These are phyloP conservation scores for Spea hammondii DNA, from an alignment of 2,797 vertebrate genomes.

Conservation along the genomic window DNA sequence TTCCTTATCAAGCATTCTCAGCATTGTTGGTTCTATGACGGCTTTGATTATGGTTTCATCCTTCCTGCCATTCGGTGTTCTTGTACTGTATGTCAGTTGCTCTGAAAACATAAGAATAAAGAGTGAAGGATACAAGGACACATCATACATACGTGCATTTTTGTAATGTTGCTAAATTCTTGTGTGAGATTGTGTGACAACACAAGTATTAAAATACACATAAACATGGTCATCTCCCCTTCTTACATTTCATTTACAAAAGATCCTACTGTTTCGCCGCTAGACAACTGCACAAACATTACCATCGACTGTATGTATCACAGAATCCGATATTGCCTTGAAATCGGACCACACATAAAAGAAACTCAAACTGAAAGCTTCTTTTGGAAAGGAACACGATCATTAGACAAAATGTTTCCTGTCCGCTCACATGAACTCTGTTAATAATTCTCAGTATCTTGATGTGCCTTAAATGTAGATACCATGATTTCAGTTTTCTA, in stretches of 20 bases:
- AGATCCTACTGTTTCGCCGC: background rate
- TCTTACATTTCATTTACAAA: slow-evolving; percentile 3
- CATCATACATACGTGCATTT: background rate
- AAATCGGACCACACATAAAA: background rate
- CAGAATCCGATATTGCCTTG: background rate
- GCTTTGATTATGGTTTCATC: too few species aligned
- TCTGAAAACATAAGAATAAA: too few species aligned
- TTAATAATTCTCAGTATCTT: too few species aligned
- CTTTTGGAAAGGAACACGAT: background rate
- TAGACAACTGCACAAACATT: slow-evolving; percentile 15
- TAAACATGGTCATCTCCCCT: slow-evolving; percentile 9
- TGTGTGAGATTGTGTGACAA: slow-evolving; percentile 20
- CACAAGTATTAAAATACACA: slow-evolving; percentile 4
- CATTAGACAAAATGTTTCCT: too few species aligned
- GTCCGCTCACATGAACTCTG: too few species aligned
- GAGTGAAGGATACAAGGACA: slow-evolving; percentile 10
- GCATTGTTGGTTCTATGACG: too few species aligned
- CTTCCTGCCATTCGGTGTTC: too few species aligned
- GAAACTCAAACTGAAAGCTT: too few species aligned
- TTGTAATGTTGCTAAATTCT: slow-evolving; percentile 29
- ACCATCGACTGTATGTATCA: background rate
- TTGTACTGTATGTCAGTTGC: too few species aligned
- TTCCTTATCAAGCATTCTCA: too few species aligned
- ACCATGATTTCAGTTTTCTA: too few species aligned
- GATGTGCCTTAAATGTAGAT: too few species aligned